phyloP scores from a whole-genome alignment of 2,113 vertebrate genomes.

The Rhabdornis inornatus region DNA sequence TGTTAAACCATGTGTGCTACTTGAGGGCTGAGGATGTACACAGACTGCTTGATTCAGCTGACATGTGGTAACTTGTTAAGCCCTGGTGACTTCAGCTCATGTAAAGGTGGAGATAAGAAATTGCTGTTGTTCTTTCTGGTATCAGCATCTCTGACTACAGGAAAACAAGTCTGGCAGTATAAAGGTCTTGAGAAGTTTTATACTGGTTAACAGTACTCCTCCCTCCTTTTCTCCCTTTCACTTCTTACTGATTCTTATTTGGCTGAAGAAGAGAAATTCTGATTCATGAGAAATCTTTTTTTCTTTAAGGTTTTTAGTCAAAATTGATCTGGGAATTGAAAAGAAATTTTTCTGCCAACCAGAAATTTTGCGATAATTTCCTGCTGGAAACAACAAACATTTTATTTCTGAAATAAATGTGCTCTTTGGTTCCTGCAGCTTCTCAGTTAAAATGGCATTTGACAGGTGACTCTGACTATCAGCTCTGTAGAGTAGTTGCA shows the following conservation, averaged over 20 bases:
- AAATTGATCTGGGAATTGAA: not conserved
- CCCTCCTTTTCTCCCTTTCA: not conserved
- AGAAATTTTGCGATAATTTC: not conserved
- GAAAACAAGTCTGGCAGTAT: not conserved
- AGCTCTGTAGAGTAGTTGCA: not conserved
- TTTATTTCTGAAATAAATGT: not conserved
- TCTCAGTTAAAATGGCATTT: constrained; percentile 26
- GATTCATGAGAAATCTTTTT: not conserved
- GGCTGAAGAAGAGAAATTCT: not conserved
- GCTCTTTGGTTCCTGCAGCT: not conserved
- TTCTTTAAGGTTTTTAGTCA: not conserved
- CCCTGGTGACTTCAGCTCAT: not conserved
- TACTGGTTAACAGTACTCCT: not conserved
- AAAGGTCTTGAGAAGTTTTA: not conserved
- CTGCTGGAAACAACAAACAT: not conserved
- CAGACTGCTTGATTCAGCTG: not conserved
- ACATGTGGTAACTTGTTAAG: not conserved
- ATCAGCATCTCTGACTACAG: not conserved
- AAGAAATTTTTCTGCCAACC: not conserved
- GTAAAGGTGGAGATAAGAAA: not conserved
- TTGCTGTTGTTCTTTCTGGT: not conserved
- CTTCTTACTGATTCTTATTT: not conserved
- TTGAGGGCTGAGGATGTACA: not conserved
- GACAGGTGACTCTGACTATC: constrained; percentile 17
- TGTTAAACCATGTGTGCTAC: not conserved